phyloP scores from a whole-genome alignment of 2,113 vertebrate species.

The Columbina picui region DNA sequence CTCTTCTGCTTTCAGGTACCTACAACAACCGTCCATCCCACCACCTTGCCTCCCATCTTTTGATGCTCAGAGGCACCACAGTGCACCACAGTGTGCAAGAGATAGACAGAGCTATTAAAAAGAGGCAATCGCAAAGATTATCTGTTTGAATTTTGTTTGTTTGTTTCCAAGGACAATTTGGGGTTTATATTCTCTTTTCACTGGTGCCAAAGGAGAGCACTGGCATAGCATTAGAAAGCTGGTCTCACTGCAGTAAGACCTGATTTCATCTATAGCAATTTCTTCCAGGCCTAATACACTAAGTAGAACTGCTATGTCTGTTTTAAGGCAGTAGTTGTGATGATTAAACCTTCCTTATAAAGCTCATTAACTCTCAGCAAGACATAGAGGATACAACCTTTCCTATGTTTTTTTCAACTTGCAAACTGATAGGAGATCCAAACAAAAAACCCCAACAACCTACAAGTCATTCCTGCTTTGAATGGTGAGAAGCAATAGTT shows the following conservation, averaged over 20 bases:
- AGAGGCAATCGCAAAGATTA: neutral
- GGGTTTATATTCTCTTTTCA: neutral
- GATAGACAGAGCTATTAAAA: accelerated
- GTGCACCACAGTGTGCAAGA: no score
- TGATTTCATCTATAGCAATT: neutral
- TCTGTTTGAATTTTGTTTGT: neutral
- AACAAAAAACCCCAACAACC: neutral
- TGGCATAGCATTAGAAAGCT: neutral
- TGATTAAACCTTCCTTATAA: neutral
- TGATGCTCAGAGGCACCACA: neutral
- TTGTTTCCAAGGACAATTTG: neutral
- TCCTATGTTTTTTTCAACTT: neutral
- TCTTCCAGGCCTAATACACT: neutral
- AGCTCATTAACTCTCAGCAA: neutral
- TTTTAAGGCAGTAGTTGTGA: neutral
- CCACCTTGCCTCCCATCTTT: neutral
- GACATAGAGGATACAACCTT: neutral
- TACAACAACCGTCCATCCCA: neutral
- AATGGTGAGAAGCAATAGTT: neutral
- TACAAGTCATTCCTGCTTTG: accelerated
- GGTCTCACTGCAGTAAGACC: neutral
- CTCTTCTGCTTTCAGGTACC: no score
- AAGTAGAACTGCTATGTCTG: neutral
- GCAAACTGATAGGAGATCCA: neutral
- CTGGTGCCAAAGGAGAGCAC: neutral